Conservation (phyloP, 2,888 invertebrate species). For the Ligdia adustata region DNA sequence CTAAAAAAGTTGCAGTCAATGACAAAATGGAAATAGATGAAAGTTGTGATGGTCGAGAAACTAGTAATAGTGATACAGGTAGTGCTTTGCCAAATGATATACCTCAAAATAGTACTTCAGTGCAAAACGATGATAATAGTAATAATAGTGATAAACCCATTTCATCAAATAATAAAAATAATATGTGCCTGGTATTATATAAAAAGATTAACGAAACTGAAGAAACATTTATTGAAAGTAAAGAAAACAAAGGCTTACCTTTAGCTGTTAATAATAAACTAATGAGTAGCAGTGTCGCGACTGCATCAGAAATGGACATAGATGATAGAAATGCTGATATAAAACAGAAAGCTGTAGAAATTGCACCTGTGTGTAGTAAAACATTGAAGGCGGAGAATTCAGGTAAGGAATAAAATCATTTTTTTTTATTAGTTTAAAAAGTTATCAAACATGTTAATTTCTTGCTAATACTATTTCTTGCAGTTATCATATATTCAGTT, state of each 20-base stretch:
- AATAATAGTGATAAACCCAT: background rate
- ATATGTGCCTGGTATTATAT: too few species aligned
- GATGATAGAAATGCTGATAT: background rate
- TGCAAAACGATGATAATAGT: background rate
- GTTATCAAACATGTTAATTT: too few species aligned
- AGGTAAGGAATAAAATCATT: background rate
- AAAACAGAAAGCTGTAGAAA: background rate
- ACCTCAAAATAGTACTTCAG: background rate
- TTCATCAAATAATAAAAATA: too few species aligned
- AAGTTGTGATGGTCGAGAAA: background rate
- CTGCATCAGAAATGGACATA: background rate
- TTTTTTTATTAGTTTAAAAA: background rate
- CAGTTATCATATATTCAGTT: slow-evolving; percentile 16
- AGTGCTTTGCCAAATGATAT: too few species aligned
- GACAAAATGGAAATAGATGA: background rate
- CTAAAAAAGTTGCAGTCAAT: background rate
- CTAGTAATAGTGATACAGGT: background rate
- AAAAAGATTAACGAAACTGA: too few species aligned
- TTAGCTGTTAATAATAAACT: too few species aligned
- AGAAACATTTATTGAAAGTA: too few species aligned
- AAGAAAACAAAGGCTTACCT: too few species aligned
- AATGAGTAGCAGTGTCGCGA: too few species aligned
- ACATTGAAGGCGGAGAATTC: background rate
- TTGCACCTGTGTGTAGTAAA: background rate
- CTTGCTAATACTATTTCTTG: too few species aligned